These are phyloP conservation scores for Halichoeres trimaculatus DNA, from an alignment of 2,113 vertebrate species.

Conservation along the genomic window DNA sequence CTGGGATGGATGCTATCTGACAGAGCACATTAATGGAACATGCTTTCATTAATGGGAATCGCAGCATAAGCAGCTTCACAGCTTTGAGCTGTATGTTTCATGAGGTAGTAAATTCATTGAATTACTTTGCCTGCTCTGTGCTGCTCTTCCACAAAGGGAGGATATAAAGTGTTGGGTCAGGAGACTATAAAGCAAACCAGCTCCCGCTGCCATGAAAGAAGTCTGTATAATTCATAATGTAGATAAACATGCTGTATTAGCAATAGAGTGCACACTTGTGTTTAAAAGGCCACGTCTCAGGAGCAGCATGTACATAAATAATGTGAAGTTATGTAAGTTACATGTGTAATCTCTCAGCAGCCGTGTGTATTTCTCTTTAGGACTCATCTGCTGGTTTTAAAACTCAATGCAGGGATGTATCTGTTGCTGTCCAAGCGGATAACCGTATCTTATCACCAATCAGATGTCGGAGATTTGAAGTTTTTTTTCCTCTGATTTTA, in stretches of 20 bases:
- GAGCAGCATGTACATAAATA: conserved; percentile 9
- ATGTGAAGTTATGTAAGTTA: neutral
- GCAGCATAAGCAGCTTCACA: conserved; percentile 54
- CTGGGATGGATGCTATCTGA: conserved; percentile 58
- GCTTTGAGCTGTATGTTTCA: conserved; percentile 56
- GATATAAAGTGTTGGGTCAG: conserved; percentile 26
- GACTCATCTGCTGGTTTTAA: no score
- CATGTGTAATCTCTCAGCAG: neutral
- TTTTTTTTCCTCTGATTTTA: no score
- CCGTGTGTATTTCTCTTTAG: neutral
- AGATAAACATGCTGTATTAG: conserved; percentile 37
- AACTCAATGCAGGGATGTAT: no score
- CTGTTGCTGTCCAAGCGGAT: no score
- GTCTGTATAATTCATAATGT: conserved; percentile 15
- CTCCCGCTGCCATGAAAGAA: conserved; percentile 2
- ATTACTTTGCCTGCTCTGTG: conserved; percentile 9
- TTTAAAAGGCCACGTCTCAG: conserved; percentile 31
- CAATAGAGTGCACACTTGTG: conserved; percentile 14
- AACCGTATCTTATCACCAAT: no score
- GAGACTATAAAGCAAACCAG: conserved; percentile 11
- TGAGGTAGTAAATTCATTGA: conserved; percentile 47
- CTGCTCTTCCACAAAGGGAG: neutral
- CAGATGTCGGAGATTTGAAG: no score
- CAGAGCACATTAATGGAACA: conserved; percentile 65
- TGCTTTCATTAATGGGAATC: conserved; percentile 66